Base-by-base conservation (phyloP, 1,140 invertebrate species). In the Piezodorus guildinii region DNA sequence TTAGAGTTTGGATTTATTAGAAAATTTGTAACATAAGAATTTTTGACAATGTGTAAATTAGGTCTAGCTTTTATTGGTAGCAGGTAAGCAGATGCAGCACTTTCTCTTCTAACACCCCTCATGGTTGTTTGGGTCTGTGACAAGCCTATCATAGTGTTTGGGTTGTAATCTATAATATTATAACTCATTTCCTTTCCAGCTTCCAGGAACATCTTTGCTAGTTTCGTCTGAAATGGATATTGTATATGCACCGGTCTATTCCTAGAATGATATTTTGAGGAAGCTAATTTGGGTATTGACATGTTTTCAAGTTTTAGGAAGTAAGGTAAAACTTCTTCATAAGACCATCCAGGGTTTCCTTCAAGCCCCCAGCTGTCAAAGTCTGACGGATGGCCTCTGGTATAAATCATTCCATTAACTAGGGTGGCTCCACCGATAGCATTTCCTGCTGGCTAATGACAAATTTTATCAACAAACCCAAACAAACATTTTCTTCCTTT, bases 381-480 rank as follows among this genome's bases (percentile, higher is more conserved):
- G 71, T 87, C 84, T 10, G 69, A 70, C 3, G 73, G 74, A 71
- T 85, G 81, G 0, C 83, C 85, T 62, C 84, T 71, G 1, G 82
- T 77, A 69, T 85, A 87, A 16, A 81, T 78, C 83, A 87, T 84
- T 30, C 79, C 81, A 70, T 85, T 85, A 12, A 85, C 73, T 4
- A 78, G 75, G 27, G 80, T 83, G 15, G 80, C 81, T 8, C 83
- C 83, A 52, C 83, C 83, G 74, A 74, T 12, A 21, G 9, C 62
- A 17, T 72, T n/a, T 71, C 73, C 73, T 72, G 19, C 4, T 10
- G 59, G 70, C 68, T 71, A 72, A 60, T 43, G 30, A 68, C 39
- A 39, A 16, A 87, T 78, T 72, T 90, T 86, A 0, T 85, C 87
- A 39, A 84, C 81, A 88, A 91, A 90, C 85, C 88, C 52, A 78